These are phyloP conservation scores for Atherinosoma microstoma DNA, from an alignment of 2,797 vertebrate species.

Conservation along the genomic window DNA sequence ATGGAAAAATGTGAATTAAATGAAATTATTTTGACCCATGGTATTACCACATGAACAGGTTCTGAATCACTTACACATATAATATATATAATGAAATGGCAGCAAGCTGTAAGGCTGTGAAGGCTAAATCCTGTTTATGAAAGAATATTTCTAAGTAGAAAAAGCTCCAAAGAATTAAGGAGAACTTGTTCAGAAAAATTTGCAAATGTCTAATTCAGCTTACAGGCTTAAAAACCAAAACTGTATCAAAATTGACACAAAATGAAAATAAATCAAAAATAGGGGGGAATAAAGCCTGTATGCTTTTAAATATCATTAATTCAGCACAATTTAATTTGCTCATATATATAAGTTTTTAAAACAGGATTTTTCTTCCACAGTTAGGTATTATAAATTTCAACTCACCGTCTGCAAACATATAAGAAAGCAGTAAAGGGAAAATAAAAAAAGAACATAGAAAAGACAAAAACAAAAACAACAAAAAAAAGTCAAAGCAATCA, in stretches of 20 bases:
- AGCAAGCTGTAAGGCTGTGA: constrained; percentile 83
- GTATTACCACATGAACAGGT: constrained; percentile 72
- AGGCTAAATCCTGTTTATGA: constrained; percentile 85
- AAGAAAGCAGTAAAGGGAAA: constrained; percentile 96
- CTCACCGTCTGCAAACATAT: constrained; percentile 99
- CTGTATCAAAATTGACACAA: background rate
- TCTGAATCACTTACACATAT: constrained; percentile 75
- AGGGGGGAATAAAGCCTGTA: background rate
- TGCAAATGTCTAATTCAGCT: constrained; percentile 5
- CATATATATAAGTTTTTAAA: constrained; percentile 62
- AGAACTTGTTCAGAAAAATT: background rate
- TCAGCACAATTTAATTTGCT: constrained; percentile 25
- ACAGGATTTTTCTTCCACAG: constrained; percentile 87
- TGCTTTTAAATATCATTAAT: background rate
- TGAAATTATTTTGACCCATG: constrained; percentile 61
- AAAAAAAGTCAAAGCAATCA: constrained; percentile 86
- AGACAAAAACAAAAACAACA: constrained; percentile 83
- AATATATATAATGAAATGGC: constrained; percentile 79
- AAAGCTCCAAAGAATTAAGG: constrained; percentile 7
- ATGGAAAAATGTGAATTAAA: constrained; percentile 75
- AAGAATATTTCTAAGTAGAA: constrained; percentile 35
- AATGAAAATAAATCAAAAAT: background rate
- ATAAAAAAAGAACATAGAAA: constrained; percentile 76
- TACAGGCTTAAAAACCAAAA: constrained; percentile 2
- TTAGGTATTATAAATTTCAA: constrained; percentile 85